Conservation (phyloP, 1,140 invertebrate genomes). For the Calephelis nemesis region DNA sequence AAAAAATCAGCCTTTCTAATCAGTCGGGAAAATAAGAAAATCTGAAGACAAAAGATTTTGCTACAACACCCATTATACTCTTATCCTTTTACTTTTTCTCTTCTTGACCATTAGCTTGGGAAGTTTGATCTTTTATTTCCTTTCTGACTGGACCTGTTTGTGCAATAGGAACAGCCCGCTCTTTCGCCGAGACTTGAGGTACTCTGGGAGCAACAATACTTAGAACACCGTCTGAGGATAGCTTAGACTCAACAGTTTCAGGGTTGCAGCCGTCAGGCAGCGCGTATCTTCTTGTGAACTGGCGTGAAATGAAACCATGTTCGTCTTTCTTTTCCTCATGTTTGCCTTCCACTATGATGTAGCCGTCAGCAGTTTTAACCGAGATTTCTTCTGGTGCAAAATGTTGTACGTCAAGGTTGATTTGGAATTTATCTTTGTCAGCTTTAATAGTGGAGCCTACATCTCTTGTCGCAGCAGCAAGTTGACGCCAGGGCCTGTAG, state of each 20-base stretch:
- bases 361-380: slow-evolving; percentile 88
- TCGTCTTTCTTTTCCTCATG: slow-evolving; percentile 88
- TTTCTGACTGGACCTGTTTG: slow-evolving; percentile 81
- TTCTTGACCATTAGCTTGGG: slow-evolving; percentile 40
- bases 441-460: slow-evolving; percentile 86
- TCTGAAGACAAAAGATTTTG: background rate
- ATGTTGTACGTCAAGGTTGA: slow-evolving; percentile 90
- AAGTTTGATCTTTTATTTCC: slow-evolving; percentile 55
- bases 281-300: slow-evolving; percentile 85
- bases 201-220: slow-evolving; percentile 83
- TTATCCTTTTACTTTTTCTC: slow-evolving; percentile 20
- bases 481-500: slow-evolving; percentile 84
- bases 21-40: background rate
- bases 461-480: slow-evolving; percentile 81
- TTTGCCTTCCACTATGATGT: slow-evolving; percentile 84
- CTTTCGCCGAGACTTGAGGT: slow-evolving; percentile 71
- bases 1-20: slow-evolving; percentile 7
- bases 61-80: background rate
- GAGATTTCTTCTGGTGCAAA: slow-evolving; percentile 91
- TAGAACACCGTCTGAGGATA: slow-evolving; percentile 88
- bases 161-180: slow-evolving; percentile 82
- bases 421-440: slow-evolving; percentile 81
- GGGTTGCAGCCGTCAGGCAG: slow-evolving; percentile 85
- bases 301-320: slow-evolving; percentile 86
- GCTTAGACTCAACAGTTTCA: slow-evolving; percentile 82